Evolutionary conservation across 2,113 vertebrate species (phyloP).

Genomic region (Chaenogobius annularis): DNA sequence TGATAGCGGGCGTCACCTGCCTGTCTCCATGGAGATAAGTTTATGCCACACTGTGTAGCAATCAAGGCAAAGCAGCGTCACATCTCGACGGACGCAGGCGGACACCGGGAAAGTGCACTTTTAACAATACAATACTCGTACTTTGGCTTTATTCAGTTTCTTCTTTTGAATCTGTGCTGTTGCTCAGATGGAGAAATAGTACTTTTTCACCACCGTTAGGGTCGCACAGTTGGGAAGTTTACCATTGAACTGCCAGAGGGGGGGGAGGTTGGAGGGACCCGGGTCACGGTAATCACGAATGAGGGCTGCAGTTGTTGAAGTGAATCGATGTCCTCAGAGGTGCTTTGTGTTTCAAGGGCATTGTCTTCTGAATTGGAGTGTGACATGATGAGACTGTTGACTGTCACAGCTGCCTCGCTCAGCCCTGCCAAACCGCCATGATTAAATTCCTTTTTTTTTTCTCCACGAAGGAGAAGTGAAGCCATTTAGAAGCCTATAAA

Average conservation of each 20-base stretch:
- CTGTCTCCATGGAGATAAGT: no score
- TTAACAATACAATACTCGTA: no score
- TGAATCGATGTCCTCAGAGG: constrained; percentile 60
- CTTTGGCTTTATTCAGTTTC: neutral
- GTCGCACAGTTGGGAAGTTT: constrained; percentile 12
- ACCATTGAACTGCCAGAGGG: constrained; percentile 15
- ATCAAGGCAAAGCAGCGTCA: no score
- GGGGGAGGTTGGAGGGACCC: constrained; percentile 28
- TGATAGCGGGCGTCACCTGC: no score
- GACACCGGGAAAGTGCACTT: no score
- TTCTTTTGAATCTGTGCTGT: neutral
- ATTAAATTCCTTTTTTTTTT: constrained; percentile 65
- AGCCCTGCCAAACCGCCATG: constrained; percentile 56
- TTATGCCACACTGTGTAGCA: no score
- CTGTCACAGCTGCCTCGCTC: constrained; percentile 62
- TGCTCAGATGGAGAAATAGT: neutral
- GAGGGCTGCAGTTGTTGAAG: constrained; percentile 37
- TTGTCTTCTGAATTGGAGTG: constrained; percentile 44
- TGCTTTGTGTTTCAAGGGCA: constrained; percentile 72
- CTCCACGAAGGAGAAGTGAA: constrained; percentile 43
- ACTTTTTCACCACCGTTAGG: neutral
- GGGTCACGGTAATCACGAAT: constrained; percentile 33
- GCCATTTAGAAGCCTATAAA: constrained; percentile 62
- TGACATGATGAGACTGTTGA: constrained; percentile 66
- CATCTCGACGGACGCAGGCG: no score